Evolutionary conservation across 1,140 invertebrate species (phyloP).

Genomic region (Aethina tumida): DNA sequence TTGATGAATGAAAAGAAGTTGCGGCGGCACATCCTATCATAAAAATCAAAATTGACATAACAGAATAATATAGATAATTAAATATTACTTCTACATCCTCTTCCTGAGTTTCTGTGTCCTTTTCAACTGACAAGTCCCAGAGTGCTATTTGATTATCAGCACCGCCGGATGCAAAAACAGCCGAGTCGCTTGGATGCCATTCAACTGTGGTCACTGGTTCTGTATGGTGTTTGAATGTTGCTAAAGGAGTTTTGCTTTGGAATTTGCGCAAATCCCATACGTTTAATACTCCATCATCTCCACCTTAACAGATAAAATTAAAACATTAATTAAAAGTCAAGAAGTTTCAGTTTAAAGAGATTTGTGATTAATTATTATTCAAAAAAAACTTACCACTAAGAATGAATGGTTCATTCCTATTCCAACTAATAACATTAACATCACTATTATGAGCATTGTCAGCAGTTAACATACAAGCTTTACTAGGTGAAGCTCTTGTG

Average conservation of each 20-base stretch:
- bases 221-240: slow-evolving; percentile 89
- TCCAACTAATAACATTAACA: slow-evolving; percentile 98
- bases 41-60: slow-evolving; percentile 10
- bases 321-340: slow-evolving; percentile 1
- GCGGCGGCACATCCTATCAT: slow-evolving; percentile 73
- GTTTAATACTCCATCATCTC: slow-evolving; percentile 90
- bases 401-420: slow-evolving; percentile 81
- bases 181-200: slow-evolving; percentile 89
- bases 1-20: slow-evolving; percentile 96
- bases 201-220: slow-evolving; percentile 90
- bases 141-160: slow-evolving; percentile 94
- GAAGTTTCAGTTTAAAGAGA: neutral
- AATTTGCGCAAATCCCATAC: slow-evolving; percentile 95
- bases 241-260: slow-evolving; percentile 69
- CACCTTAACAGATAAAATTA: slow-evolving; percentile 49
- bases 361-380: neutral
- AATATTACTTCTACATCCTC: slow-evolving; percentile 48
- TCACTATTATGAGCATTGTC: slow-evolving; percentile 82
- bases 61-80: slow-evolving; percentile 2
- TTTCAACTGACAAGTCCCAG: slow-evolving; percentile 94
- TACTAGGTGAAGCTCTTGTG: slow-evolving; percentile 67
- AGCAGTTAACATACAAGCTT: slow-evolving; percentile 88
- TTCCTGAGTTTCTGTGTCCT: slow-evolving; percentile 52
- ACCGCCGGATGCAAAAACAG: slow-evolving; percentile 87
- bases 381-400: slow-evolving; percentile 53